A percentile compares a stretch with the other conserved stretches of the same genome.
Evolutionary conservation across 2,797 vertebrate species (phyloP).

Genomic region (Enteromius fasciolatus): DNA sequence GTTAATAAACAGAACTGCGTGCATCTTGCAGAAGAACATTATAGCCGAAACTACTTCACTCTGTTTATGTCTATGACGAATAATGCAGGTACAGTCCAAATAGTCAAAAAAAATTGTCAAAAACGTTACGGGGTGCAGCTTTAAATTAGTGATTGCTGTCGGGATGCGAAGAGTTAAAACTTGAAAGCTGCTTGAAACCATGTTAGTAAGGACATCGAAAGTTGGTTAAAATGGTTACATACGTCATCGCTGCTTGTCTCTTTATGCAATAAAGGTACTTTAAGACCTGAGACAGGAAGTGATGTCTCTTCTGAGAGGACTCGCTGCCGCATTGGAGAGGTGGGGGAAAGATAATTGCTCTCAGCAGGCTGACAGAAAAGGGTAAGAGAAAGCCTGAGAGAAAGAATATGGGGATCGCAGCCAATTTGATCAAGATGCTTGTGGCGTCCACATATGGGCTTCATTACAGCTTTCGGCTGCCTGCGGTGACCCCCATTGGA

Average conservation of each 20-base stretch:
- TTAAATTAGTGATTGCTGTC: not conserved
- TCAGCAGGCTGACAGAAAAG: constrained; percentile 35
- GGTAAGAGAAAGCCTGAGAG: constrained; percentile 16
- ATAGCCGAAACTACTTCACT: too few relatives aligned
- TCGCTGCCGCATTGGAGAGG: not conserved
- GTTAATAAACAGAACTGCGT: too few relatives aligned
- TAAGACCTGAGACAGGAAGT: constrained; percentile 7
- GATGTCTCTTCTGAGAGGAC: constrained; percentile 10
- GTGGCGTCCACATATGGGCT: constrained; percentile 42
- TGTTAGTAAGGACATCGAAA: not conserved
- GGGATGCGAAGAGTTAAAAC: not conserved
- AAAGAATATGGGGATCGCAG: constrained; percentile 40
- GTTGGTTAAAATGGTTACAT: not conserved
- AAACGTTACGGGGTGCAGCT: too few relatives aligned
- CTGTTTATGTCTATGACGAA: too few relatives aligned
- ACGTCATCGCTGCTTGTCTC: not conserved
- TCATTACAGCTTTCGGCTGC: constrained; percentile 37
- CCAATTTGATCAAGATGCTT: constrained; percentile 59
- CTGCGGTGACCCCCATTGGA: constrained; percentile 34
- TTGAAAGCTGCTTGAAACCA: not conserved
- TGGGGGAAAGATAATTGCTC: constrained; percentile 41
- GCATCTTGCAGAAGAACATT: too few relatives aligned
- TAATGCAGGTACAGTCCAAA: too few relatives aligned
- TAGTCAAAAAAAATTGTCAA: too few relatives aligned
- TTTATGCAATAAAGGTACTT: not conserved